phyloP scores from a whole-genome alignment of 2,113 vertebrate genomes.

The Chloropsis cyanopogon region DNA sequence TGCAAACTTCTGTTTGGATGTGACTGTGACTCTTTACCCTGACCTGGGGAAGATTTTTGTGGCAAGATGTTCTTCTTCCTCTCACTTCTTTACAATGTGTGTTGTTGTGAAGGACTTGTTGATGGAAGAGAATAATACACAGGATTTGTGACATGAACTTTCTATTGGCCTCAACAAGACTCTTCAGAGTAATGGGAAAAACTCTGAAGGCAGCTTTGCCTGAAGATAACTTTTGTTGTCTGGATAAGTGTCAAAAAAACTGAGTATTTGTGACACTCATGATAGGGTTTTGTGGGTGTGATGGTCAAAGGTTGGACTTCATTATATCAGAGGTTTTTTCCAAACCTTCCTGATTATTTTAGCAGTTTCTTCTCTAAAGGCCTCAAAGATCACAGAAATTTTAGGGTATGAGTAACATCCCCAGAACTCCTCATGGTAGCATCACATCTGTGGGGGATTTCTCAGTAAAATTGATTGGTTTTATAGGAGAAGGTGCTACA shows the following conservation, averaged over 20 bases:
- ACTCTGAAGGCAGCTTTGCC: background rate
- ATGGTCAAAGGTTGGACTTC: background rate
- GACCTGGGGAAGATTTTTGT: background rate
- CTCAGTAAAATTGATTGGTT: background rate
- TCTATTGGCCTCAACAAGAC: background rate
- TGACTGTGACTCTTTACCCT: background rate
- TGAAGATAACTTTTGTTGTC: background rate
- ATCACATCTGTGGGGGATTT: background rate
- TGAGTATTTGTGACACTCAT: background rate
- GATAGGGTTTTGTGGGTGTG: background rate
- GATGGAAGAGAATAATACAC: background rate
- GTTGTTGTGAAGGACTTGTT: background rate
- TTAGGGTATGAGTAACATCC: fast-evolving
- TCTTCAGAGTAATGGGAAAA: background rate
- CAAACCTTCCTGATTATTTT: background rate
- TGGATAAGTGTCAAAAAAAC: background rate
- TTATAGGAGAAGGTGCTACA: background rate
- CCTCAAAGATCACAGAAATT: background rate
- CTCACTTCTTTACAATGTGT: fast-evolving
- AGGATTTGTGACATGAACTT: background rate
- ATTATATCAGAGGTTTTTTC: background rate
- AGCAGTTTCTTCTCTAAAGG: background rate
- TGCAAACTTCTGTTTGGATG: background rate
- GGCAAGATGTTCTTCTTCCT: background rate
- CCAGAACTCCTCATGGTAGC: background rate